These are phyloP conservation scores for Dendroctonus valens DNA, from an alignment of 1,140 invertebrate genomes.

Conservation along the genomic window DNA sequence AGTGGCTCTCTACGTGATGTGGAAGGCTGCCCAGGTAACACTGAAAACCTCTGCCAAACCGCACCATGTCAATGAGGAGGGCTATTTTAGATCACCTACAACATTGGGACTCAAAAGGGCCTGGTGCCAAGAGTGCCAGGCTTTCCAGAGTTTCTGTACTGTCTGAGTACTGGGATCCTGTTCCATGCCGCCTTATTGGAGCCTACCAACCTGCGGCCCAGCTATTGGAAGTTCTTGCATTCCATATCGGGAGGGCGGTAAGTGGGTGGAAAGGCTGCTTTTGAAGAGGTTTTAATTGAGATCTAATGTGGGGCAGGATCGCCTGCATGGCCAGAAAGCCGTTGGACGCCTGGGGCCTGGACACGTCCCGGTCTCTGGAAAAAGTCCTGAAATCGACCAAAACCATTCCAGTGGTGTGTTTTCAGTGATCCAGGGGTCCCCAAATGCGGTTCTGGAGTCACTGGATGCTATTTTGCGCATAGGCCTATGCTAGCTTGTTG, in stretches of 20 bases:
- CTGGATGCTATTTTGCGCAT: background rate
- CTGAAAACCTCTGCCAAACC: background rate
- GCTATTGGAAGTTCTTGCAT: conserved; percentile 83
- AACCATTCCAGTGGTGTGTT: conserved; percentile 39
- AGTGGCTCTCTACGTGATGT: conserved; percentile 68
- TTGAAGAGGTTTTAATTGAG: background rate
- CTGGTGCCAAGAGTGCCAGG: conserved; percentile 61
- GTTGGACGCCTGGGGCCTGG: conserved; percentile 60
- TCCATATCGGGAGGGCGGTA: conserved; percentile 73
- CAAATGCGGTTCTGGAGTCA: too few relatives aligned
- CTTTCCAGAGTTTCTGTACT: conserved; percentile 70
- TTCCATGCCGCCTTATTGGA: conserved; percentile 80
- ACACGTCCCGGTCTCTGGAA: conserved; percentile 41
- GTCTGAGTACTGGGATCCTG: conserved; percentile 73
- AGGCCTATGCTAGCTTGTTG: too few relatives aligned
- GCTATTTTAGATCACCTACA: conserved; percentile 60
- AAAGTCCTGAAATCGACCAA: conserved; percentile 43
- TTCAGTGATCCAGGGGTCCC: conserved; percentile 7
- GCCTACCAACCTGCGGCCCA: conserved; percentile 72
- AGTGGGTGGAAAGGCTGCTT: conserved; percentile 28
- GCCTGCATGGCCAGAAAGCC: conserved; percentile 56
- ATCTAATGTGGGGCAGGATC: conserved; percentile 50
- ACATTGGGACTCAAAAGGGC: conserved; percentile 57
- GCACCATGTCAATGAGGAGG: background rate
- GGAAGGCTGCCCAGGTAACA: conserved; percentile 66